Evolutionary conservation across 2,113 vertebrate genomes (phyloP), one percentile per base, ranked within the genome.

Genomic region (Maylandia zebra): DNA sequence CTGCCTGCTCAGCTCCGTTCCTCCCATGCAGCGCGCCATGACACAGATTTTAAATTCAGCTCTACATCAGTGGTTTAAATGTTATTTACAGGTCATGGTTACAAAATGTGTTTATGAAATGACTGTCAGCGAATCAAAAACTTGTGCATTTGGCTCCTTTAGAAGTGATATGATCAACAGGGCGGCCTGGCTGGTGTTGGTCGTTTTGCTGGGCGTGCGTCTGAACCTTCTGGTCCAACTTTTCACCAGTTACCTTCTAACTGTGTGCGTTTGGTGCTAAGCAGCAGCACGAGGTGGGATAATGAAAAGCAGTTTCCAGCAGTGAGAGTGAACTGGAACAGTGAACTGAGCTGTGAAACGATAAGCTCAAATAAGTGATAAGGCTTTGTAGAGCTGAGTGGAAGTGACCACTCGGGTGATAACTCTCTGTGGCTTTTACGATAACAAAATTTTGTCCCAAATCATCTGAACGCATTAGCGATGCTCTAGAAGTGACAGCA

Each of bases 131-230:
- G 1, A 34, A 64, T 30, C 16, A 34, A 69, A 13, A 22, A 10
- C 13, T 16, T 16, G 22, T 74, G 4, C 22, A 3, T 71, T 71
- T 43, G 7, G 13, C 22, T 43, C 10, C 12, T 17, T 45, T 27
- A 27, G 4, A 10, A 10, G 14, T 0, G 41, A 36, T 36, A 2
- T 3, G 17, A 27, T 45, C 22, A 11, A 7, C 7, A 45, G 0
- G 32, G 17, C 30, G n/a, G 66, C 66, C 22, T 16, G 38, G 22
- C 38, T 27, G 22, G 69, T 43, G 8, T 24, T 0, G 38, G 38
- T 11, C 7, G 0, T 14, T 74, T 27, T 74, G 0, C 64, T 0
- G 0, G 64, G 1, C 0, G 4, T 41, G 19, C 11, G 0, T 41
- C 7, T 41, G 5, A 36, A 41, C 64, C 19, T 24, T 0, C 17